Conservation (phyloP, 2,113 vertebrate genomes). For the Hemicordylus capensis region DNA sequence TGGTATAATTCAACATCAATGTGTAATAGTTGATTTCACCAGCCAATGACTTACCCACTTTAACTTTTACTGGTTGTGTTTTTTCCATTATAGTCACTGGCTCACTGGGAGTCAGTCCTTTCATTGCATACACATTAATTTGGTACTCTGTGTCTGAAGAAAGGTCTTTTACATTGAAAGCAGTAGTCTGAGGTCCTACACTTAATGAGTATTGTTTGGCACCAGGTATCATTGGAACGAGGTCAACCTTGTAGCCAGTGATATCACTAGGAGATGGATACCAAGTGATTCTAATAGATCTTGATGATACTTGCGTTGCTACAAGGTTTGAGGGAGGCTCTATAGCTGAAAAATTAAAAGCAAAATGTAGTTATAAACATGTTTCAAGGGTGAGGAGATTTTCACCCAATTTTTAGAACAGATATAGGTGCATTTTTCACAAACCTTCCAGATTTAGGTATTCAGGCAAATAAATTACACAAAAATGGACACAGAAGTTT, state of each 20-base stretch:
- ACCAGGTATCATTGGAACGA: constrained; percentile 87
- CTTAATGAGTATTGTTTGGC: constrained; percentile 85
- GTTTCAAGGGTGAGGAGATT: not conserved
- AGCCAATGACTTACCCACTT: constrained; percentile 84
- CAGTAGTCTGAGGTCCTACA: constrained; percentile 81
- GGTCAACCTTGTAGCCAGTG: constrained; percentile 89
- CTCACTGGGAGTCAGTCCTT: constrained; percentile 87
- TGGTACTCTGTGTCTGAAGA: constrained; percentile 90
- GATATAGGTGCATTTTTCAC: not conserved
- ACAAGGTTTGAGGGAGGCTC: constrained; percentile 88
- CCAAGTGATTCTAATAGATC: constrained; percentile 89
- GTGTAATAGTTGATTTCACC: not conserved
- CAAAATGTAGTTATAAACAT: constrained; percentile 9
- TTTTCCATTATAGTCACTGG: constrained; percentile 83
- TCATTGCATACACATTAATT: constrained; percentile 88
- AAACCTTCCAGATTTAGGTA: not conserved
- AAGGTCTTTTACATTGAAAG: constrained; percentile 84
- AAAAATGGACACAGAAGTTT: no score
- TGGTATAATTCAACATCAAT: not conserved
- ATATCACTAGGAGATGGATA: constrained; percentile 83
- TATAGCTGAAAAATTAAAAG: constrained; percentile 77
- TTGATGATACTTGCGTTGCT: constrained; percentile 87
- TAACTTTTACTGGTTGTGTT: constrained; percentile 88
- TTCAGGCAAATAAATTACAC: constrained; percentile 12
- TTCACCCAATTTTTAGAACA: not conserved